Percentiles rank a stretch among this genome's conserved stretches.
Evolutionary conservation across 2,888 invertebrate species (phyloP).

Genomic region (Clistopyga incitator): DNA sequence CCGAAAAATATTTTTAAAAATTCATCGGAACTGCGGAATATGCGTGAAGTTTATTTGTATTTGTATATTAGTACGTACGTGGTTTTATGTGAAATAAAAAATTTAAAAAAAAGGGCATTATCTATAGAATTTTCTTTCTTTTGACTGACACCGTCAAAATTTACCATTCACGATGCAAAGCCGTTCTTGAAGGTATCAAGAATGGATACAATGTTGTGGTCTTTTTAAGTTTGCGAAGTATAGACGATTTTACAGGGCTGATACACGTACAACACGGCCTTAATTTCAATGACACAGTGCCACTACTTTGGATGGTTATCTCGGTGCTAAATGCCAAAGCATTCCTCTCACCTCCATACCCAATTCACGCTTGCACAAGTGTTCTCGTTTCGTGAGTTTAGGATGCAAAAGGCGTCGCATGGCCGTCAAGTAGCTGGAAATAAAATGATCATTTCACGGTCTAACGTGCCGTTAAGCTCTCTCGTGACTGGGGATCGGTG

Average conservation of each 20-base stretch:
- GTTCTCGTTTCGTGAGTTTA: conserved; percentile 48
- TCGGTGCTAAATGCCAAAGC: not conserved
- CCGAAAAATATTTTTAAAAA: no score
- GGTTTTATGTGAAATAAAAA: no score
- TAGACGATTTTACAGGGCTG: not conserved
- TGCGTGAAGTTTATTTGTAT: no score
- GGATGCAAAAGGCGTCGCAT: conserved; percentile 65
- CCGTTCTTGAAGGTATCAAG: no score
- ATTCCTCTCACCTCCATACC: conserved; percentile 6
- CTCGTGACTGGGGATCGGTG: conserved; percentile 35
- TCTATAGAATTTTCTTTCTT: no score
- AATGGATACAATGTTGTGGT: no score
- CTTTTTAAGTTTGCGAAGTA: not conserved
- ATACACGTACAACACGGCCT: not conserved
- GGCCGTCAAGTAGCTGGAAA: conserved; percentile 64
- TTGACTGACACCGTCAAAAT: no score
- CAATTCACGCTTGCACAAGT: conserved; percentile 15
- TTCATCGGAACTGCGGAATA: no score
- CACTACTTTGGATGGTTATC: not conserved
- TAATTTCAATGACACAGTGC: not conserved
- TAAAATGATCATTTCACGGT: conserved; percentile 76
- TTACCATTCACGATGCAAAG: no score
- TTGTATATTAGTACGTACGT: no score
- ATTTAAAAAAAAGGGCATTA: no score
- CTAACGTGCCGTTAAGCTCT: conserved; percentile 68